Base-by-base conservation (phyloP, 2,888 invertebrate genomes). In the Dendrolimus houi region DNA sequence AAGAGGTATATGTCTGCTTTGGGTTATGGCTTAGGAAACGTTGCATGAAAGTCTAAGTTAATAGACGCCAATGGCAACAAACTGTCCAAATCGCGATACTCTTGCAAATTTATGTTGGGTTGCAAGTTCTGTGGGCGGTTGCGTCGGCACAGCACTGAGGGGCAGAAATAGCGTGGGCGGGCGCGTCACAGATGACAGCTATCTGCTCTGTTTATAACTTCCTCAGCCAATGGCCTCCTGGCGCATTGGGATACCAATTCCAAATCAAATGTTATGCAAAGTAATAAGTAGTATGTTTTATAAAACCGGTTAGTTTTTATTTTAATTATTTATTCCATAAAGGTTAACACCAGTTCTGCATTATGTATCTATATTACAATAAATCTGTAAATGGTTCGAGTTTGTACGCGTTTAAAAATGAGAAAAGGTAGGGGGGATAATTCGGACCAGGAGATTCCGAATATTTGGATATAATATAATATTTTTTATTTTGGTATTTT, bases 161-260 rank as follows among this genome's bases (percentile, higher is more conserved):
- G 72, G 83, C 89, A 88, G 86, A 88, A 90, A 90, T 90, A 90
- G 89, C 83, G 85, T 85, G 84, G 89, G 89, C 89, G 89, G 83
- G 79, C 75, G 69, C 80, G 81, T 83, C 80, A 81, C 85, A 85
- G 80, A 83, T 79, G 87, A 88, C 87, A 85, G 86, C 87, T 83
- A 83, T 81, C 83, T 81, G 71, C 74, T 73, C 76, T 75, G 75
- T 87, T 90, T 90, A 90, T 82, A 85, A 90, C 89, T 90, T 90
- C 89, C 89, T 85, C 87, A 85, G 89, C 87, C 87, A 87, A 85
- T 83, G 87, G 83, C 86, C 87, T 84, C 75, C 64, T 63, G 62
- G 64, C 57, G 67, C 62, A 56, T 59, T 29, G 29, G 29, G 29
- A 29, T 29, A 29, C 29, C 29, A 29, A 29, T 29, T 29, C 29